These are phyloP conservation scores for Cantharis flavilabris DNA, from an alignment of 2,888 invertebrate genomes.

Conservation along the genomic window DNA sequence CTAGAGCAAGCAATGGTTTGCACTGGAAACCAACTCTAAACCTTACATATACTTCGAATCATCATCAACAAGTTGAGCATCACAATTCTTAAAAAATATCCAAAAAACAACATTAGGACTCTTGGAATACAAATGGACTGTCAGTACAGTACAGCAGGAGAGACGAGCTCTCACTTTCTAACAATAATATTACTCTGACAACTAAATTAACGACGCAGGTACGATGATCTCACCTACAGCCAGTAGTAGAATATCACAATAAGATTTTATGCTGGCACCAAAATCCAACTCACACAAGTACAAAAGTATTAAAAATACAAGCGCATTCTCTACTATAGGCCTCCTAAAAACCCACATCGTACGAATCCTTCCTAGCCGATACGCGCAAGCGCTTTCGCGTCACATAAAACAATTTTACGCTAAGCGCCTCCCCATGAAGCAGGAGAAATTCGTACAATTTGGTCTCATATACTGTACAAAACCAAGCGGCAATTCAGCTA, in stretches of 20 bases:
- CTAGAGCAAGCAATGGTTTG: constrained; percentile 12
- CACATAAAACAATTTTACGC: neutral
- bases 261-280: constrained; percentile 29
- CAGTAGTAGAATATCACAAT: constrained; percentile 29
- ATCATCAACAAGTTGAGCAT: constrained; percentile 48
- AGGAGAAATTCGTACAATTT: neutral
- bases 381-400: neutral
- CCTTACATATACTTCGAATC: constrained; percentile 4
- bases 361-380: neutral
- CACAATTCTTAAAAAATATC: constrained; percentile 54
- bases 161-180: constrained; percentile 14
- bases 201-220: constrained; percentile 30
- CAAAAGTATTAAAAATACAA: constrained; percentile 55
- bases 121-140: constrained; percentile 44
- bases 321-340: constrained; percentile 49
- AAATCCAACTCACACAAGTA: constrained; percentile 46
- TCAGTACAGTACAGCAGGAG: constrained; percentile 20
- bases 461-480: constrained; percentile 18
- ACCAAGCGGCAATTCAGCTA: constrained; percentile 26
- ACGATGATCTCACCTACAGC: constrained; percentile 32
- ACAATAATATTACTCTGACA: constrained; percentile 28
- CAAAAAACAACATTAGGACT: constrained; percentile 52
- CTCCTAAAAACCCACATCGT: constrained; percentile 22
- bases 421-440: neutral
- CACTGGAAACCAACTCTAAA: constrained; percentile 4